Percentiles rank a stretch among this genome's conserved stretches.
Evolutionary conservation across 2,113 vertebrate species (phyloP).

Genomic region (Thamnaconus septentrionalis): DNA sequence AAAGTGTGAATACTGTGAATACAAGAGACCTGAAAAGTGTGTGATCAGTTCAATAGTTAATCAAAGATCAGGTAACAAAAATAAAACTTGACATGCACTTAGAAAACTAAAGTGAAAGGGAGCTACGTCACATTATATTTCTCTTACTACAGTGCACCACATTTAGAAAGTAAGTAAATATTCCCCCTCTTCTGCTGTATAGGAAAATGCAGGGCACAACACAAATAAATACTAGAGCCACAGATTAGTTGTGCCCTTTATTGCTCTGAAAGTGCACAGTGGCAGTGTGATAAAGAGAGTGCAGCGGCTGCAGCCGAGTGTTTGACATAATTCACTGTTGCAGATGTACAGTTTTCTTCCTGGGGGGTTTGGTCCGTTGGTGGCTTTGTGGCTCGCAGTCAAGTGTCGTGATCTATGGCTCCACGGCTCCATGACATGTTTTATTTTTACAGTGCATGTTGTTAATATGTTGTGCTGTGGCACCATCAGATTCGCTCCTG

Average conservation of each 20-base stretch:
- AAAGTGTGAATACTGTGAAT: too few species aligned
- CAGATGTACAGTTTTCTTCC: constrained; percentile 6
- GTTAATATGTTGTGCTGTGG: constrained; percentile 21
- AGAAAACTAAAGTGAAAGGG: too few species aligned
- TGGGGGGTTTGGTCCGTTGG: constrained; percentile 21
- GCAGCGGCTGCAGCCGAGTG: not conserved
- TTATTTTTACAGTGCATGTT: constrained; percentile 35
- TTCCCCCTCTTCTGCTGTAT: too few species aligned
- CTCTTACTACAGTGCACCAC: too few species aligned
- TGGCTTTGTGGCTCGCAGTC: constrained; percentile 23
- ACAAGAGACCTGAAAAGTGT: too few species aligned
- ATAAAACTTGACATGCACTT: too few species aligned
- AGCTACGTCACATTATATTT: too few species aligned
- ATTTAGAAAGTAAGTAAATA: too few species aligned
- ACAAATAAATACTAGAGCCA: constrained; percentile 1
- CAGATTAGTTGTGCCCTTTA: not conserved
- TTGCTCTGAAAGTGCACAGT: constrained; percentile 9
- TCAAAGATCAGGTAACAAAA: too few species aligned
- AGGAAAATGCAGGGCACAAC: not conserved
- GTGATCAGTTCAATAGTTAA: too few species aligned
- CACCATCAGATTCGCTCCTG: constrained; percentile 35
- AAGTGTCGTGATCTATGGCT: constrained; percentile 49
- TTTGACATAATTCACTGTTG: constrained; percentile 24
- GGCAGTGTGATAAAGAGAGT: constrained; percentile 16
- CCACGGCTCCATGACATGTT: constrained; percentile 34